phyloP scores from a whole-genome alignment of 2,888 invertebrate species.

The Caenorhabditis sp. region DNA sequence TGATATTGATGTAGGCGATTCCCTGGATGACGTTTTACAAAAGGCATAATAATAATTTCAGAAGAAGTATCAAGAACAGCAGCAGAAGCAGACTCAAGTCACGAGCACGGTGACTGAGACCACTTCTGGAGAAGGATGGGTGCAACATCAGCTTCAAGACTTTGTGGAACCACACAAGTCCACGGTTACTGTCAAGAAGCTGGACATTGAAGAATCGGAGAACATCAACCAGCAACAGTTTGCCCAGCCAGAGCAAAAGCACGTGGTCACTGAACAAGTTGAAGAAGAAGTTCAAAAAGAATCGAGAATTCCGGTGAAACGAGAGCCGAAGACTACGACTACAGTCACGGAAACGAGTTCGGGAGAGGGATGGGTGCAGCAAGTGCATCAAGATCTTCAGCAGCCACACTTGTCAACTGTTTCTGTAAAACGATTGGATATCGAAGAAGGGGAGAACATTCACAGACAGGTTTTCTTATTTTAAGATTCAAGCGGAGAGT shows the following conservation, averaged over 20 bases:
- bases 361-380: conserved; percentile 57
- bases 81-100: conserved; percentile 52
- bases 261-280: conserved; percentile 34
- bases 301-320: conserved; percentile 43
- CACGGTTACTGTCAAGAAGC: conserved; percentile 46
- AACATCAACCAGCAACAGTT: conserved; percentile 42
- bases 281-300: conserved; percentile 37
- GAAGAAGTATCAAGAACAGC: conserved; percentile 52
- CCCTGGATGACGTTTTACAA: not conserved
- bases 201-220: conserved; percentile 49
- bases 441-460: conserved; percentile 14
- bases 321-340: conserved; percentile 45
- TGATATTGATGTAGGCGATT: conserved; percentile 50
- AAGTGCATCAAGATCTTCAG: conserved; percentile 55
- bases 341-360: conserved; percentile 50
- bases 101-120: conserved; percentile 56
- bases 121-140: conserved; percentile 60
- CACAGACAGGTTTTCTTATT: not conserved
- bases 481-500: not conserved
- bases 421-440: conserved; percentile 21
- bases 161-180: conserved; percentile 50
- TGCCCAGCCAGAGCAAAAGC: conserved; percentile 23
- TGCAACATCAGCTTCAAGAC: conserved; percentile 55
- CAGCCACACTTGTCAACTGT: conserved; percentile 40
- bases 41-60: conserved; percentile 9